Percentiles rank a stretch among this genome's conserved stretches.
These are phyloP conservation scores for Bhutanitis thaidina DNA, from an alignment of 2,888 invertebrate species.

Conservation along the genomic window DNA sequence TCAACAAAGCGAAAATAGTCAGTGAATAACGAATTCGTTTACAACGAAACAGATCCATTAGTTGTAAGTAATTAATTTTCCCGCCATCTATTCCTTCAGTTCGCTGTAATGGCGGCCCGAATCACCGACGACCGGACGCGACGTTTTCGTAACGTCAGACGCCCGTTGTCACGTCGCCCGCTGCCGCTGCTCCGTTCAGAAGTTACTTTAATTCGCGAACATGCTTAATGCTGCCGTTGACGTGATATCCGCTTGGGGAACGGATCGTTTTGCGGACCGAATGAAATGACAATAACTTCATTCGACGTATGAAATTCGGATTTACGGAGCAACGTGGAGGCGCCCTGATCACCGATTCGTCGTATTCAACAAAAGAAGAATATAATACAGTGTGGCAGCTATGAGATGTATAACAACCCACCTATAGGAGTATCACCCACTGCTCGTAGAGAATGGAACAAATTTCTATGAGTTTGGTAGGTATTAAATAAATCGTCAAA, in stretches of 20 bases:
- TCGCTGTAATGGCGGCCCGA: slow-evolving; percentile 6
- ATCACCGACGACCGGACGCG: slow-evolving; percentile 10
- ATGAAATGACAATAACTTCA: no score
- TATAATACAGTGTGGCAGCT: no score
- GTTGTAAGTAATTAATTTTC: slow-evolving; percentile 5
- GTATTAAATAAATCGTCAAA: no score
- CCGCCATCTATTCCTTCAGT: slow-evolving; percentile 8
- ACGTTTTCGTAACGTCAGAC: slow-evolving; percentile 11
- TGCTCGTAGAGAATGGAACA: no score
- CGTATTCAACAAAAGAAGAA: no score
- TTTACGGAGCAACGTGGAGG: no score
- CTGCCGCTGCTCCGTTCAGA: background rate
- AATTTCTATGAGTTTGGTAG: no score
- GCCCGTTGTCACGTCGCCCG: slow-evolving; percentile 4
- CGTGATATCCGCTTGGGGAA: background rate
- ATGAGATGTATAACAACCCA: no score
- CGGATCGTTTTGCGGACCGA: background rate
- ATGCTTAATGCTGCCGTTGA: slow-evolving; percentile 11
- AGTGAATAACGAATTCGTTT: background rate
- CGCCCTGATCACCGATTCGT: no score
- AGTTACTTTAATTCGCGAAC: slow-evolving; percentile 2
- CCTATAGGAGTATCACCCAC: no score
- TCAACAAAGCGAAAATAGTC: background rate
- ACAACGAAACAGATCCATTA: slow-evolving; percentile 8
- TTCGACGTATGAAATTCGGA: no score